These are phyloP conservation scores for Ostrea denselamellosa DNA, from an alignment of 1,140 invertebrate species.

Conservation along the genomic window DNA sequence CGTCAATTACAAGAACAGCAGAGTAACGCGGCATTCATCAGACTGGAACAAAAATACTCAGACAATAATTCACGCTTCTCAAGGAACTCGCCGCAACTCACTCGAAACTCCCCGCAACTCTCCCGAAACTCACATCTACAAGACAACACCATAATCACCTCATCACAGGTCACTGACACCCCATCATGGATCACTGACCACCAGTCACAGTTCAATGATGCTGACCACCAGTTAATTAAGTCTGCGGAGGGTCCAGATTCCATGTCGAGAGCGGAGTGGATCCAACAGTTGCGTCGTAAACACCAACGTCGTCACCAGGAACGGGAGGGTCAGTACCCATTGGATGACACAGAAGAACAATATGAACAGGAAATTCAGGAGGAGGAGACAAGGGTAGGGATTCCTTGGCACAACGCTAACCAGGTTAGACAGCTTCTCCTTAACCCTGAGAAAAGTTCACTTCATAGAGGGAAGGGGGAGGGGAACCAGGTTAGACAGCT, in stretches of 20 bases:
- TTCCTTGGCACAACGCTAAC: not conserved
- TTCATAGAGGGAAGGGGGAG: not conserved
- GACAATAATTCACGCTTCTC: not conserved
- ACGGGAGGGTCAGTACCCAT: conserved; percentile 77
- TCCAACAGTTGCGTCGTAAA: conserved; percentile 80
- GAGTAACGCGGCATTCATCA: not conserved
- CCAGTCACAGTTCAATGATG: not conserved
- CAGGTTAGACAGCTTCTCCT: conserved; percentile 1
- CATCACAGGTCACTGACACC: not conserved
- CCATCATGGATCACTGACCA: not conserved
- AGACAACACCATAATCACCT: not conserved
- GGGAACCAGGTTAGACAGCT: conserved; percentile 1
- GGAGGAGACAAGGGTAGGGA: conserved; percentile 38
- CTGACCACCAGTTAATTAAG: not conserved
- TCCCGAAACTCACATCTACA: too few relatives aligned
- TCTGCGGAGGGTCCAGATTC: conserved; percentile 45
- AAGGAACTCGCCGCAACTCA: not conserved
- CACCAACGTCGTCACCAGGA: conserved; percentile 82
- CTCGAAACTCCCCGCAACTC: not conserved
- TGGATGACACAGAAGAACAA: conserved; percentile 77
- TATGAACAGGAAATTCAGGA: conserved; percentile 79
- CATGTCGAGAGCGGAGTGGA: conserved; percentile 79
- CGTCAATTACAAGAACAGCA: conserved; percentile 35
- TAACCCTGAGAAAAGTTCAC: not conserved
- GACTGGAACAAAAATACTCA: conserved; percentile 28